These are phyloP conservation scores for Dryocosmus kuriphilus DNA, from an alignment of 2,888 invertebrate genomes.

Conservation along the genomic window DNA sequence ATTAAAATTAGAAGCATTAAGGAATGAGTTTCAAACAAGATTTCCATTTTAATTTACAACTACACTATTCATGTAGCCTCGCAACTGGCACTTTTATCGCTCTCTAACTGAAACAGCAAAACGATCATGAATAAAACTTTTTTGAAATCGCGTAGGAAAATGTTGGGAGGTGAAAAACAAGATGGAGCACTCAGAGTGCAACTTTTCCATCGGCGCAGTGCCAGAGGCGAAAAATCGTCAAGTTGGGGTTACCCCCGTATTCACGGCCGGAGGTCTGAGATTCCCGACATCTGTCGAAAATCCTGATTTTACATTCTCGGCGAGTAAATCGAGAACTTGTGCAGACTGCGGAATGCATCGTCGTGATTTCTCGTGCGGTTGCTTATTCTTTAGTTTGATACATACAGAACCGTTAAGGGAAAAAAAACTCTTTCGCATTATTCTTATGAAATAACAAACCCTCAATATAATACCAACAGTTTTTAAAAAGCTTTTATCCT, in stretches of 20 bases:
- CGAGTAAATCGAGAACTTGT: conserved; percentile 34
- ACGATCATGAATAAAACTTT: conserved; percentile 40
- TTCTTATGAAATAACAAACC: background rate
- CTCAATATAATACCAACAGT: background rate
- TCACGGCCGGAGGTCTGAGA: conserved; percentile 74
- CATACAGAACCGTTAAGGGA: background rate
- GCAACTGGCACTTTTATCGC: background rate
- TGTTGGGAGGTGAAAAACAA: conserved; percentile 70
- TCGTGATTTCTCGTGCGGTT: conserved; percentile 1
- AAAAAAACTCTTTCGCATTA: background rate
- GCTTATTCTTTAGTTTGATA: background rate
- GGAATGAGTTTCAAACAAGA: too few relatives aligned
- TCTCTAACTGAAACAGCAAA: background rate
- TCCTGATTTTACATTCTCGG: conserved; percentile 70
- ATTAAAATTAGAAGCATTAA: too few relatives aligned
- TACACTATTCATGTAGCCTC: background rate
- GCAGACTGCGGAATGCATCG: conserved; percentile 13
- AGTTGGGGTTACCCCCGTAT: conserved; percentile 65
- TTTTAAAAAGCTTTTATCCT: background rate
- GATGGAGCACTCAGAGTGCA: conserved; percentile 74
- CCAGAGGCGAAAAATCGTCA: conserved; percentile 75
- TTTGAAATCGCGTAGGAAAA: conserved; percentile 59
- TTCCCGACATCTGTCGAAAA: conserved; percentile 75
- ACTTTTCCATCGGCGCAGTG: conserved; percentile 75
- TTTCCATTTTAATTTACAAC: background rate